These are phyloP conservation scores for Poeciliopsis paucimaculata DNA, from an alignment of 2,797 vertebrate species.

Conservation along the genomic window DNA sequence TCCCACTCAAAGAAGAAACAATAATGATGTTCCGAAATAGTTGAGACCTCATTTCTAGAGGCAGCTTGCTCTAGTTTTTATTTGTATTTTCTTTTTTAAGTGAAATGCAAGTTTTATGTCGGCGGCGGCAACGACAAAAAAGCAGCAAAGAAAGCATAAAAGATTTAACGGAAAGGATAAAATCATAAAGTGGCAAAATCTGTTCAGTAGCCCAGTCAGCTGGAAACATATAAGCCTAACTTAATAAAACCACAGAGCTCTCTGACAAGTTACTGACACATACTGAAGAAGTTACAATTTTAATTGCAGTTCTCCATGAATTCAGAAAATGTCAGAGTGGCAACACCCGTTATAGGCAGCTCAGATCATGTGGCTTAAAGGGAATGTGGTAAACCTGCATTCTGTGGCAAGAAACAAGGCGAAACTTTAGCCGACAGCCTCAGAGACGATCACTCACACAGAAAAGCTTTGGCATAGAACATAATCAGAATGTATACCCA, in stretches of 20 bases:
- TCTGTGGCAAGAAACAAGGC: conserved; percentile 18
- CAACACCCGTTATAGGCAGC: conserved; percentile 21
- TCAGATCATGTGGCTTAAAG: background rate
- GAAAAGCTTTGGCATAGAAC: background rate
- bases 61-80: background rate
- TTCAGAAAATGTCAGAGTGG: background rate
- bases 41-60: background rate
- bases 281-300: background rate
- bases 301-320: background rate
- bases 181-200: background rate
- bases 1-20: background rate
- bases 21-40: background rate
- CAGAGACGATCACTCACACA: background rate
- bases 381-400: conserved; percentile 69
- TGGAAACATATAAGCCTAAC: background rate
- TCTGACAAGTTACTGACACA: background rate
- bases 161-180: background rate
- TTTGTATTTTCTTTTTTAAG: background rate
- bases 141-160: background rate
- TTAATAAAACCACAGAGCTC: background rate
- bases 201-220: background rate
- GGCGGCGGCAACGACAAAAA: background rate
- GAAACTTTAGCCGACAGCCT: conserved; percentile 8
- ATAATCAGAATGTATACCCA: background rate
- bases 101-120: background rate